Base-by-base conservation (phyloP, 2,113 vertebrate genomes). In the Loxodonta africana region DNA sequence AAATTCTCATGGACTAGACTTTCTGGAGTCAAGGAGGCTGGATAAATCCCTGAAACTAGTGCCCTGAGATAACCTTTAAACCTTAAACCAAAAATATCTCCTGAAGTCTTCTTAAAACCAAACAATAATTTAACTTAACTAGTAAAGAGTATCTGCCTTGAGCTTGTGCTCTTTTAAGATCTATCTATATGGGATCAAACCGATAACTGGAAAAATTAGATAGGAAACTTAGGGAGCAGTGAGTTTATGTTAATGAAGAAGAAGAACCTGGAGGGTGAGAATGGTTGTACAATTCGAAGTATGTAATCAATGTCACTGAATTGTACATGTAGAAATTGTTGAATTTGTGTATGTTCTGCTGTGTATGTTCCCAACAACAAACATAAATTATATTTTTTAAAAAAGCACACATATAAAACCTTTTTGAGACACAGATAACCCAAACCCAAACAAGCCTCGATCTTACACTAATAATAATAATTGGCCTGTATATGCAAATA, bases 381-480 rank as follows among this genome's bases (percentile, higher is more conserved):
- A 74, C 10, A 37, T 23, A 23, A 74, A 41, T 74, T 33, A n/a
- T 37, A 73, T 74, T 41, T 9, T 74, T 41, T 23, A 41, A 41
- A 69, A 11, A 69, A 41, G 23, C 60, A 23, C 53, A 74, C 71
- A 73, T 6, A 62, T 20, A 62, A 93, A 97, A 95, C 53, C 71
- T 76, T 80, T 90, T 92, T 3, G 0, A 77, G 90, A 65, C n/a
- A 83, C 73, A 94, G 97, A 95, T 94, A 96, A 94, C 67, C 18
- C 95, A 97, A 93, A 44, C 37, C 37, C 94, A 93, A 62, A 83
- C 62, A 15, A 92, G 90, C 30, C 85, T 97, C 62, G 92, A 95
- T 98, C 93, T 98, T 95, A 97, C 88, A 94, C 30, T 10, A n/a
- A 18, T 12, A 67, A 33, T 2, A 69, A 53, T 21, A 88, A 41